Base-by-base conservation (phyloP, 2,797 vertebrate genomes). In the Chloroceryle inda region DNA sequence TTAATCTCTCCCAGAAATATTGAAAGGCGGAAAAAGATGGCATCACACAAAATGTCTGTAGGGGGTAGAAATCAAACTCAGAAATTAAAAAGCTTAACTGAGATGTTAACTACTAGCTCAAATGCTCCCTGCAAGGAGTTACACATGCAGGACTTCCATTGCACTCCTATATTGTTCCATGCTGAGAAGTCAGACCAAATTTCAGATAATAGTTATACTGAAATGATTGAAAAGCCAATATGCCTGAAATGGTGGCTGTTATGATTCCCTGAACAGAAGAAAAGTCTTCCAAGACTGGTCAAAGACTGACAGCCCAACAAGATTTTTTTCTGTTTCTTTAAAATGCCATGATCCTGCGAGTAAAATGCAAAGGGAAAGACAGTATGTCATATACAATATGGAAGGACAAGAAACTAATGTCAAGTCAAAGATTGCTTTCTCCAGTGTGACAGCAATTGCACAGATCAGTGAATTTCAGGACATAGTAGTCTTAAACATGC, bases 371-470 rank as follows among this genome's bases (percentile, higher is more conserved):
- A 94, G 85, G 62, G 61, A 94, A 96, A 89, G 79, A 92, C 38
- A 82, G 66, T 29, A 49, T 91, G 81, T 86, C 94, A 88, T 69
- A 78, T 26, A 80, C 35, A 87, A 68, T 85, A 73, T 35, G 24
- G 71, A 93, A 96, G 53, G 50, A 96, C 78, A 97, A 94, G 66
- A 94, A 92, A 52, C 18, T 89, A 89, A 92, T 72, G 72, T 96
- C 80, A 96, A 89, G n/a, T 71, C 61, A 96, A 97, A 96, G 73
- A 95, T 4, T 91, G n/a, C 24, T 44, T 94, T 93, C 93, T 88
- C 45, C 78, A 58, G 35, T 74, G 55, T 93, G 85, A 96, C 68
- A 96, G 52, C 35, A 85, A 83, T 82, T 79, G 94, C 58, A 86
- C 8, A 67, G 91, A 96, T 97, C 88, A 86, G 58, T 84, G 72